Evolutionary conservation across 1,140 invertebrate genomes (phyloP), one percentile per base, ranked within the genome.

Genomic region (Papilio glaucus): DNA sequence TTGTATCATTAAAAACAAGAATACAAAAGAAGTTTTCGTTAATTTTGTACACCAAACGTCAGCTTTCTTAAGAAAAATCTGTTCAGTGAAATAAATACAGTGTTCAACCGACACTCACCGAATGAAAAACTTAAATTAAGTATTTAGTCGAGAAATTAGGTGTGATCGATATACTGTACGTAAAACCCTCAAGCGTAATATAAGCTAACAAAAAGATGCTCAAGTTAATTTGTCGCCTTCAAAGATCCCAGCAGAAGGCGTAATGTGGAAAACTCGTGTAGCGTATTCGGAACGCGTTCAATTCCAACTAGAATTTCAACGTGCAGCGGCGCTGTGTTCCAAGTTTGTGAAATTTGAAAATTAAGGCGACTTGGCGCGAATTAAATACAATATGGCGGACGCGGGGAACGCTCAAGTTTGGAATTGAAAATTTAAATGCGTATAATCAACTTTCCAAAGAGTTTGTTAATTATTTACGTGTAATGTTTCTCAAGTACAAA

Each of bases 331-430:
- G 78, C 72, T 82, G 83, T 79, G 83, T 80, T 82, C 85, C 84
- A 90, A 92, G 88, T 92, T 90, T 89, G 67, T 88, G 78, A 86
- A 91, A 90, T 92, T 92, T 86, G 88, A 86, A 92, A 92, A 89
- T 92, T 90, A 87, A 87, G 87, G 80, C 85, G 85, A 86, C 82
- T 90, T 87, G 83, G 76, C 80, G 84, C 78, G 84, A 90, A 89
- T 90, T 92, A 90, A 90, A 90, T 86, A 86, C 87, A 89, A 88
- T 85, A 87, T 91, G 87, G 85, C 82, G 83, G 85, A 41, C 63
- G 26, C 33, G 61, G 38, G 45, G 67, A 71, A 69, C 71, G 73
- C 63, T 62, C 71, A 77, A 77, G 75, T 77, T 75, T 75, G 68
- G 18, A 63, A 69, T 69, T 69, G 67, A 69, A 69, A 69, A 69